Conservation (phyloP, 92 coral and sea anemone genomes). For the Palythoa grandis region DNA sequence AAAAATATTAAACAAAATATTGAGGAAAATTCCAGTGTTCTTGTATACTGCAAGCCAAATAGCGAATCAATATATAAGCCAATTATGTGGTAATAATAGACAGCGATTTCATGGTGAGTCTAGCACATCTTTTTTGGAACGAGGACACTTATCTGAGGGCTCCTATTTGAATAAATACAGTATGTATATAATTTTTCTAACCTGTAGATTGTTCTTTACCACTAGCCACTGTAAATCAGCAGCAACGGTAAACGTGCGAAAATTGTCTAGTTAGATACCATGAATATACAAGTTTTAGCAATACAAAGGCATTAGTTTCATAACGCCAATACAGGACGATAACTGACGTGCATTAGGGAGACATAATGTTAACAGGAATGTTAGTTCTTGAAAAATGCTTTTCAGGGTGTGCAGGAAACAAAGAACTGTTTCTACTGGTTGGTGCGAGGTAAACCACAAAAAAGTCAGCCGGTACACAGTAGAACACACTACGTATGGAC, state of each 20-base stretch:
- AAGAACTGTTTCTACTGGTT: neutral
- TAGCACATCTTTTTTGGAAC: too few relatives aligned
- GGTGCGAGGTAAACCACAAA: neutral
- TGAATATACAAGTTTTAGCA: neutral
- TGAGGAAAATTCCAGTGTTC: too few relatives aligned
- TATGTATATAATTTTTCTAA: too few relatives aligned
- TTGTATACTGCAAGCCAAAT: too few relatives aligned
- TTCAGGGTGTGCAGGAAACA: neutral
- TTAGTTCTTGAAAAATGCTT: neutral
- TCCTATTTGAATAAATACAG: too few relatives aligned
- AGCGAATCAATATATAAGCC: too few relatives aligned
- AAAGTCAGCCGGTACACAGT: neutral
- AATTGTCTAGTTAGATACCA: neutral
- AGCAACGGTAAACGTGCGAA: neutral
- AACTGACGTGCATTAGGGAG: neutral
- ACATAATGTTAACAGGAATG: neutral
- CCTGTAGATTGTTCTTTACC: neutral
- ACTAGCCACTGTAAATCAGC: neutral
- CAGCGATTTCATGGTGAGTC: too few relatives aligned
- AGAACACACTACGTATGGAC: slow-evolving; percentile 18
- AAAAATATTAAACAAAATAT: too few relatives aligned
- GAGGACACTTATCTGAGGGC: too few relatives aligned
- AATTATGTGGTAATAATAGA: too few relatives aligned
- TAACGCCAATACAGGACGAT: neutral
- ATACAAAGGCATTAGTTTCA: neutral